phyloP scores from a whole-genome alignment of 2,888 invertebrate genomes.

The Lasioglossum lativentre region DNA sequence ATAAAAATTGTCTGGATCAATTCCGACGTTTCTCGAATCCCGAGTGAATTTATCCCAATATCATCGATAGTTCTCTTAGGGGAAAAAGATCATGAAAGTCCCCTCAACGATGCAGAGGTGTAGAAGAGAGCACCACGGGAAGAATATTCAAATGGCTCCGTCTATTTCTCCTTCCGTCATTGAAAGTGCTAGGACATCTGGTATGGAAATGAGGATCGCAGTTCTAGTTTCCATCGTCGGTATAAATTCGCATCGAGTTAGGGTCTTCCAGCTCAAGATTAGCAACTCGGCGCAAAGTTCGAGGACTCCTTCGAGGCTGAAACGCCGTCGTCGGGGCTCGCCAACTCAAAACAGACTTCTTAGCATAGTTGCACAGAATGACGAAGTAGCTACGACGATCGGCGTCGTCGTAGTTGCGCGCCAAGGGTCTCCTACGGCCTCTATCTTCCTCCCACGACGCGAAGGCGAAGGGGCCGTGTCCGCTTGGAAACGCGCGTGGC shows the following conservation, averaged over 20 bases:
- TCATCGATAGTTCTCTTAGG: background rate
- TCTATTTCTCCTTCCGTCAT: background rate
- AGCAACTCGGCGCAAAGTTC: background rate
- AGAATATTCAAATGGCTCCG: background rate
- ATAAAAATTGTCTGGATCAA: too few species aligned
- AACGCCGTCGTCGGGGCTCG: background rate
- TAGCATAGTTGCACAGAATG: background rate
- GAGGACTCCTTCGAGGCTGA: background rate
- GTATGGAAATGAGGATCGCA: background rate
- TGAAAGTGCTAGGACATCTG: background rate
- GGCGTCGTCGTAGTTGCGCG: background rate
- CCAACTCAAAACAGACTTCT: background rate
- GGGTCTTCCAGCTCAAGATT: background rate
- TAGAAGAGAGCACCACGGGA: background rate
- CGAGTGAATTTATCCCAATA: background rate
- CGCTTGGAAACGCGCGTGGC: constrained; percentile 38
- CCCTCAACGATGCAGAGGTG: too few species aligned
- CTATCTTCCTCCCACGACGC: background rate
- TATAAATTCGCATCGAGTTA: background rate
- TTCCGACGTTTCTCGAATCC: too few species aligned
- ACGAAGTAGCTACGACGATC: background rate
- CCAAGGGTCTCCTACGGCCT: background rate
- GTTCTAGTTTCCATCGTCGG: background rate
- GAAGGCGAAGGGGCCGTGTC: constrained; percentile 21
- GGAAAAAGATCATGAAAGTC: background rate